A percentile compares a stretch with the other conserved stretches of the same genome.
These are phyloP conservation scores for Temnopleurus reevesii DNA, from an alignment of 53 echinoderm and acorn worm genomes.

Conservation along the genomic window DNA sequence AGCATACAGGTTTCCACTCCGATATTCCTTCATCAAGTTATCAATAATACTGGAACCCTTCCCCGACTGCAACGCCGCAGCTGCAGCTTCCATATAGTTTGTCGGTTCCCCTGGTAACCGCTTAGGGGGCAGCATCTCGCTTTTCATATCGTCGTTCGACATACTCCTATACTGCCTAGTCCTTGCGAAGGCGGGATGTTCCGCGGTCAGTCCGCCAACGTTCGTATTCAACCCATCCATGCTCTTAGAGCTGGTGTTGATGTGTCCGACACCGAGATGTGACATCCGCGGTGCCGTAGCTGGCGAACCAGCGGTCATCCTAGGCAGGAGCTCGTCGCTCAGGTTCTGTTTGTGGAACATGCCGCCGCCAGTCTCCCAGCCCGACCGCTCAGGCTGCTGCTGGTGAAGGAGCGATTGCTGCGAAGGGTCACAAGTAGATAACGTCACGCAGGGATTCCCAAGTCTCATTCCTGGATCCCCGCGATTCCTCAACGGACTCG, in stretches of 20 bases:
- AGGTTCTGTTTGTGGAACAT: slow-evolving; percentile 49
- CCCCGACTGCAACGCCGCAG: slow-evolving; percentile 34
- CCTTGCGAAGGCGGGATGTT: slow-evolving; percentile 44
- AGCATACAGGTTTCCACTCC: slow-evolving; percentile 53
- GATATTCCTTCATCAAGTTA: slow-evolving; percentile 55
- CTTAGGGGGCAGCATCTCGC: slow-evolving; percentile 8
- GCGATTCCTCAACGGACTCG: neutral
- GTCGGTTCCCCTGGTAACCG: slow-evolving; percentile 41
- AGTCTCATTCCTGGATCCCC: slow-evolving; percentile 14
- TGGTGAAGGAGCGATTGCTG: slow-evolving; percentile 23
- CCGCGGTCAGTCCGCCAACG: neutral
- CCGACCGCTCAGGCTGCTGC: neutral
- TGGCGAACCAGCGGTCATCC: slow-evolving; percentile 3
- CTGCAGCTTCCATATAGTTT: slow-evolving; percentile 55
- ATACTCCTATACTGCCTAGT: slow-evolving; percentile 49
- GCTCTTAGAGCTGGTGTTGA: slow-evolving; percentile 52
- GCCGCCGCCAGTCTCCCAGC: neutral
- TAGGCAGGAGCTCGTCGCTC: slow-evolving; percentile 26
- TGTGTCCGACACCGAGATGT: slow-evolving; percentile 44
- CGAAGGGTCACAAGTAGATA: slow-evolving; percentile 28
- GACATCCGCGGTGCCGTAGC: neutral
- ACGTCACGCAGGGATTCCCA: slow-evolving; percentile 20
- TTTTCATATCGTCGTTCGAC: slow-evolving; percentile 48
- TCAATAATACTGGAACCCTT: slow-evolving; percentile 51
- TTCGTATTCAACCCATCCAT: slow-evolving; percentile 50